Evolutionary conservation across 1,140 invertebrate genomes (phyloP).

Genomic region (Pseudomyrmex dendroicus): DNA sequence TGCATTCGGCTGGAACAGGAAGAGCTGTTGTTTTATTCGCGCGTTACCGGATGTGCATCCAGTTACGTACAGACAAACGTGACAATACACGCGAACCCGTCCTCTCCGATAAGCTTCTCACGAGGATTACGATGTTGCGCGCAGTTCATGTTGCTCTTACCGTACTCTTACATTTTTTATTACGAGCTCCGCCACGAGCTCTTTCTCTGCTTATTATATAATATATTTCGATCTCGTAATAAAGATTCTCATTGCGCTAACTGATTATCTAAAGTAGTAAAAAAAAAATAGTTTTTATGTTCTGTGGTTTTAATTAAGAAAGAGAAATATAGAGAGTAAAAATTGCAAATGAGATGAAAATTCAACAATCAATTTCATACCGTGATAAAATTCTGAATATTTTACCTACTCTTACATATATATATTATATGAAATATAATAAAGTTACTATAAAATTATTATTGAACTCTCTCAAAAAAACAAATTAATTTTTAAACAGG

Average conservation of each 20-base stretch:
- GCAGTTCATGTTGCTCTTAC: neutral
- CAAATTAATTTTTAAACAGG: too few relatives aligned
- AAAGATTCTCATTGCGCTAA: neutral
- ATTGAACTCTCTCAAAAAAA: too few relatives aligned
- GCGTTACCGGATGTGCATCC: slow-evolving; percentile 14
- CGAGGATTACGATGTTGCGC: slow-evolving; percentile 59
- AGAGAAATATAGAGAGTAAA: neutral
- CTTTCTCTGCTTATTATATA: neutral
- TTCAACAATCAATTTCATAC: too few relatives aligned
- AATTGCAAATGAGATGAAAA: neutral
- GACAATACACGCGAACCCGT: neutral
- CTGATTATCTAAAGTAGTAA: neutral
- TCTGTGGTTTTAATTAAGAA: too few relatives aligned
- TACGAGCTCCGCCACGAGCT: neutral
- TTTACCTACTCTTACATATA: too few relatives aligned
- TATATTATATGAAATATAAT: too few relatives aligned
- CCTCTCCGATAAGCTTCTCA: slow-evolving; percentile 60
- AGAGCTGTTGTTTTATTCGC: slow-evolving; percentile 36
- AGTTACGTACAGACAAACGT: neutral
- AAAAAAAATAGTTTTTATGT: neutral
- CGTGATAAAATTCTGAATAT: too few relatives aligned
- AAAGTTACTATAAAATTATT: too few relatives aligned
- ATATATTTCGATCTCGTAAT: neutral
- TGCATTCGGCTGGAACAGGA: slow-evolving; percentile 35
- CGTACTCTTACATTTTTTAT: slow-evolving; percentile 2